Percentiles rank a stretch among this genome's conserved stretches.
Conservation (phyloP, 2,113 vertebrate genomes). For the Pterocles burchelli region DNA sequence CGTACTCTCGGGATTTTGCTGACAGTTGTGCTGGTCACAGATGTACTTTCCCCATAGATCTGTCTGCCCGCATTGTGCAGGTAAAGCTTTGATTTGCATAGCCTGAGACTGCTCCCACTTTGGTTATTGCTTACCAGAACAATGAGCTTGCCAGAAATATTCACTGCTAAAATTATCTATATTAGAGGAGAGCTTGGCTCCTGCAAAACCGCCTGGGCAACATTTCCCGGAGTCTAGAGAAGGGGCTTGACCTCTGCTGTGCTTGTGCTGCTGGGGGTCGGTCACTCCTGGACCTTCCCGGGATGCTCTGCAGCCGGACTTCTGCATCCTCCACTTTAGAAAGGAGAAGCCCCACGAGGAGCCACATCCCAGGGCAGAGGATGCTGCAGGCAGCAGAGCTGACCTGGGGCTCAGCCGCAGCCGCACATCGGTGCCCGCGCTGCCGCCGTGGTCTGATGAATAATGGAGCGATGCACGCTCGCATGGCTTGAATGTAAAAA, state of each 20-base stretch:
- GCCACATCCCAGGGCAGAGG: background rate
- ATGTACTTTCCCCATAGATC: background rate
- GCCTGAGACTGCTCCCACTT: background rate
- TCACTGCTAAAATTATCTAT: background rate
- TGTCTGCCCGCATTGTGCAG: background rate
- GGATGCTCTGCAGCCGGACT: background rate
- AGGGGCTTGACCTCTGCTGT: background rate
- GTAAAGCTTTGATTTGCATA: background rate
- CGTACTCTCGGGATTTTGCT: background rate
- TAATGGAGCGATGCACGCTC: background rate
- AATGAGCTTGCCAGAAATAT: background rate
- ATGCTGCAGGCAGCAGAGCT: accelerated
- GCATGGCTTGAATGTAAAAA: background rate
- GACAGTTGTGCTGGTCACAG: background rate
- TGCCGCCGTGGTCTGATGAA: accelerated
- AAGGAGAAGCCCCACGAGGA: background rate
- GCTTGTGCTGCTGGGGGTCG: background rate
- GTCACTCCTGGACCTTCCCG: background rate
- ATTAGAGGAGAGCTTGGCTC: background rate
- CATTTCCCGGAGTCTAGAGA: background rate
- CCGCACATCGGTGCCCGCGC: accelerated
- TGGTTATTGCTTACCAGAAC: background rate
- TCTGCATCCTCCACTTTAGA: background rate
- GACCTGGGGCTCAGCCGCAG: background rate
- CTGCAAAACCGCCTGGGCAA: background rate